phyloP scores from a whole-genome alignment of 2,888 invertebrate species.

The Monoplex corrugatus region DNA sequence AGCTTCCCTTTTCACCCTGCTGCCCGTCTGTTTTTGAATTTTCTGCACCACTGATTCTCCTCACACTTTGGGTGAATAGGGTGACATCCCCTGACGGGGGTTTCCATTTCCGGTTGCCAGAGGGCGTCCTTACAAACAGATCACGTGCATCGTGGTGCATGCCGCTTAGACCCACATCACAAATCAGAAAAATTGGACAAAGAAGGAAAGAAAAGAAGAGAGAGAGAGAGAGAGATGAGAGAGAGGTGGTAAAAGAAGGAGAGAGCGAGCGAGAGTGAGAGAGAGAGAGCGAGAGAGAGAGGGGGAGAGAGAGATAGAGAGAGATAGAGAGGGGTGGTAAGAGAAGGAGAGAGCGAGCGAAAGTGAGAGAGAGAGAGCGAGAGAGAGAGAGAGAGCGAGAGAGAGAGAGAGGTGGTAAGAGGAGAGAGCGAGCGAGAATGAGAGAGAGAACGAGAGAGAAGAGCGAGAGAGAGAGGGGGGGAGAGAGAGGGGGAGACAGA shows the following conservation, averaged over 20 bases:
- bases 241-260: no score
- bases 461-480: no score
- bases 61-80: background rate
- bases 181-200: background rate
- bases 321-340: no score
- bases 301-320: no score
- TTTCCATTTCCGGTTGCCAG: background rate
- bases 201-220: background rate
- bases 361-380: no score
- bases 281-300: conserved; percentile 17
- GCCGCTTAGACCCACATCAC: background rate
- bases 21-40: conserved; percentile 1
- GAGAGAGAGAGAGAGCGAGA: no score
- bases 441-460: no score
- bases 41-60: background rate
- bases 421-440: no score
- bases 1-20: no score
- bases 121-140: background rate
- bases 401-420: no score
- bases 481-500: no score
- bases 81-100: background rate
- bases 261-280: conserved; percentile 15
- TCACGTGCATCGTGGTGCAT: background rate
- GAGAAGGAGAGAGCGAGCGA: no score
- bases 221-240: conserved; percentile 33